A percentile compares a stretch with the other conserved stretches of the same genome.
These are phyloP conservation scores for Epinotia brunnichana DNA, from an alignment of 2,888 invertebrate species.

Conservation along the genomic window DNA sequence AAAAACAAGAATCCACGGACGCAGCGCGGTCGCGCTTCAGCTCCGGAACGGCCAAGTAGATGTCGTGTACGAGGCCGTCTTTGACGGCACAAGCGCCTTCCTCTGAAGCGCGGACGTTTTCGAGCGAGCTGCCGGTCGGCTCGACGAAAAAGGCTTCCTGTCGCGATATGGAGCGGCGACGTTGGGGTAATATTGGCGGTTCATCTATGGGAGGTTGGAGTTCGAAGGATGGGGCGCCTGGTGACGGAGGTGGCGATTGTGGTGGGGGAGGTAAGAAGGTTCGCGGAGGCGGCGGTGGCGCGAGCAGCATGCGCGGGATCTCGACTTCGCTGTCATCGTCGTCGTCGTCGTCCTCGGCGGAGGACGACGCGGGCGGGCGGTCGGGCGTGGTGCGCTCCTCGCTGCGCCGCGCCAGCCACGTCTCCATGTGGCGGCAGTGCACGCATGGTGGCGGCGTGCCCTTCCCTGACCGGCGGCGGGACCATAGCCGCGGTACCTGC, in stretches of 20 bases:
- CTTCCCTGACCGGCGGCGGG: conserved; percentile 85
- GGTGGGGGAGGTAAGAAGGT: conserved; percentile 63
- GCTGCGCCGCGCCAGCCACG: conserved; percentile 85
- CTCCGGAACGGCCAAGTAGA: conserved; percentile 92
- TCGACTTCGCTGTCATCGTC: conserved; percentile 77
- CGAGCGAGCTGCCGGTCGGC: conserved; percentile 88
- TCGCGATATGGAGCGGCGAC: conserved; percentile 90
- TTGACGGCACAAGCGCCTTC: conserved; percentile 66
- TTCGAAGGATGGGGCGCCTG: conserved; percentile 83
- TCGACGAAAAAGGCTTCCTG: conserved; percentile 93
- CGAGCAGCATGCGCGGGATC: conserved; percentile 85
- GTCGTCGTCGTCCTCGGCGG: conserved; percentile 79
- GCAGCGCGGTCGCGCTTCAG: conserved; percentile 93
- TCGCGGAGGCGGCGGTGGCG: conserved; percentile 82
- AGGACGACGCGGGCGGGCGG: conserved; percentile 67
- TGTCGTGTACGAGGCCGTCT: conserved; percentile 85
- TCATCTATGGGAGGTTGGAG: conserved; percentile 81
- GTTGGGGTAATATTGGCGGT: conserved; percentile 73
- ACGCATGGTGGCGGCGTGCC: conserved; percentile 88
- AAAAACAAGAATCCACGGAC: conserved; percentile 94
- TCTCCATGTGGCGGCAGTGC: conserved; percentile 90
- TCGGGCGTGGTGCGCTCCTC: conserved; percentile 74
- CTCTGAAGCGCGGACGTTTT: conserved; percentile 86
- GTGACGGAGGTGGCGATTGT: conserved; percentile 81
- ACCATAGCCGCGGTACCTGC: conserved; percentile 86